Conservation (phyloP, 2,797 vertebrate species). For the Gadopsis marmoratus region DNA sequence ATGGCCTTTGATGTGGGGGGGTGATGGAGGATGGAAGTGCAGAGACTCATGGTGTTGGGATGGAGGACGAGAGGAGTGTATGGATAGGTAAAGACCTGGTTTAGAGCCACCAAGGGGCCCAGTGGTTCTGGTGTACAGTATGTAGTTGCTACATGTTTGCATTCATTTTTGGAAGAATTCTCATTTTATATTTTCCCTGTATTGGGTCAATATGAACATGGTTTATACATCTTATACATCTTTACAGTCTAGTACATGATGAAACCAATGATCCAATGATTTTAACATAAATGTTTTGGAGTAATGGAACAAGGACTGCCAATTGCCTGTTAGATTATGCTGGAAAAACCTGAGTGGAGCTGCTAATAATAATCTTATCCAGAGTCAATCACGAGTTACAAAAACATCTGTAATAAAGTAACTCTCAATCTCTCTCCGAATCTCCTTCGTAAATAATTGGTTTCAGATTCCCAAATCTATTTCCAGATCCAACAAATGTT, state of each 20-base stretch:
- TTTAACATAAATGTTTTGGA: constrained; percentile 57
- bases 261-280: constrained; percentile 43
- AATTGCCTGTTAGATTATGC: constrained; percentile 67
- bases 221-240: constrained; percentile 30
- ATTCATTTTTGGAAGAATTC: constrained; percentile 12
- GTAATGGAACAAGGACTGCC: constrained; percentile 56
- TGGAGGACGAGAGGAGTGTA: constrained; percentile 59
- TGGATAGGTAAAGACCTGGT: constrained; percentile 63
- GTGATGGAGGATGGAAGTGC: constrained; percentile 48
- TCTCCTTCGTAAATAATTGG: constrained; percentile 75
- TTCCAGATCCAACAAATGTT: constrained; percentile 71
- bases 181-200: background rate
- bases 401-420: constrained; percentile 77
- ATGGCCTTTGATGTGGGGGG: constrained; percentile 86
- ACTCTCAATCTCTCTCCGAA: constrained; percentile 67
- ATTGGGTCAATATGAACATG: constrained; percentile 23
- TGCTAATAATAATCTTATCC: constrained; percentile 73
- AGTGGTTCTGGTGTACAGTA: constrained; percentile 19
- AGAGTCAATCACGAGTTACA: constrained; percentile 72
- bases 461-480: constrained; percentile 76
- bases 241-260: constrained; percentile 33
- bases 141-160: constrained; percentile 7
- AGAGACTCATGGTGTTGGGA: constrained; percentile 67
- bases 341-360: constrained; percentile 58
- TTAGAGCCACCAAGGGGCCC: constrained; percentile 36